Conservation (phyloP, 2,113 vertebrate genomes). For the Bostrychus sinensis region DNA sequence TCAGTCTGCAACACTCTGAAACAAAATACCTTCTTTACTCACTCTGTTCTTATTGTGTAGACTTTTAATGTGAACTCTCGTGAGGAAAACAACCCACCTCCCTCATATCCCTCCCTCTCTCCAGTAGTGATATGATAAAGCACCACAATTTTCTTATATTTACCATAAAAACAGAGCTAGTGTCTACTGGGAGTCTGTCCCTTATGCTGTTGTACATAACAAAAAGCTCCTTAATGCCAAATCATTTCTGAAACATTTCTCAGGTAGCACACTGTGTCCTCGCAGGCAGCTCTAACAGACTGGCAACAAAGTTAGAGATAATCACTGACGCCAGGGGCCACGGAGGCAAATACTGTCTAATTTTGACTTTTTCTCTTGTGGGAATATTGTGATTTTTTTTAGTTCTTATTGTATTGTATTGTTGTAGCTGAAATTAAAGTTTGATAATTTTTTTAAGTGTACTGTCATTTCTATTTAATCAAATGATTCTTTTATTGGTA, state of each 20-base stretch:
- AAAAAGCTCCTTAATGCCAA: constrained; percentile 56
- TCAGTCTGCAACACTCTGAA: constrained; percentile 22
- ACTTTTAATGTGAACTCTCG: constrained; percentile 40
- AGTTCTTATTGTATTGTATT: constrained; percentile 43
- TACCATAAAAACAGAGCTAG: constrained; percentile 25
- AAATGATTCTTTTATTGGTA: neutral
- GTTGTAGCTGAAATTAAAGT: constrained; percentile 64
- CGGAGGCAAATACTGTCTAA: constrained; percentile 12
- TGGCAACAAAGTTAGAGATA: constrained; percentile 40
- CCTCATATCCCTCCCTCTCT: constrained; percentile 13
- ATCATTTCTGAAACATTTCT: constrained; percentile 49
- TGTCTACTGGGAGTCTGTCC: constrained; percentile 23
- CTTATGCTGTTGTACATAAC: constrained; percentile 14
- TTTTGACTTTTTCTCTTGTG: constrained; percentile 25
- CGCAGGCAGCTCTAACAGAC: constrained; percentile 40
- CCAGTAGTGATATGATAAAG: constrained; percentile 5
- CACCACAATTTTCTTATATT: constrained; percentile 8
- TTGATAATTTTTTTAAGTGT: constrained; percentile 33
- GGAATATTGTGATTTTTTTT: constrained; percentile 24
- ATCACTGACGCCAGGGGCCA: constrained; percentile 15
- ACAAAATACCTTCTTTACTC: constrained; percentile 16
- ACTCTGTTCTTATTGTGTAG: constrained; percentile 18
- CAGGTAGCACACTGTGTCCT: constrained; percentile 57
- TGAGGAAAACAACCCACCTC: constrained; percentile 18
- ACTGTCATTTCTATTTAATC: constrained; percentile 14